Evolutionary conservation across 2,113 vertebrate species (phyloP).

Genomic region (Lynx canadensis): DNA sequence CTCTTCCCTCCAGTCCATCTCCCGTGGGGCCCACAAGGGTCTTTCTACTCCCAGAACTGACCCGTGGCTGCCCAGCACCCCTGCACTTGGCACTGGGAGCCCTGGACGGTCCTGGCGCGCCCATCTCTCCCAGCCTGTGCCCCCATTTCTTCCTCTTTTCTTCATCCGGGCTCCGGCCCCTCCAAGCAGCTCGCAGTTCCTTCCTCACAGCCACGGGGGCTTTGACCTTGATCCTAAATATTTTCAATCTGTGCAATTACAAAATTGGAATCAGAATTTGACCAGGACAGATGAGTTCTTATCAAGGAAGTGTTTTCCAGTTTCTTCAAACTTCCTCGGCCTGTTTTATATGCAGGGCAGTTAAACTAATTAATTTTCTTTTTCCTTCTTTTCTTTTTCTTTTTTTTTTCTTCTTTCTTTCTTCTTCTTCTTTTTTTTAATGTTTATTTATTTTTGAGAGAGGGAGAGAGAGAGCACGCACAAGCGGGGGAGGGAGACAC

Average conservation of each 20-base stretch:
- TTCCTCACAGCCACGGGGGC: neutral
- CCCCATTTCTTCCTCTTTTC: neutral
- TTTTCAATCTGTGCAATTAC: neutral
- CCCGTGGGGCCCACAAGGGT: too few relatives aligned
- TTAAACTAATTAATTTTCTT: neutral
- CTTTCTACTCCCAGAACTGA: neutral
- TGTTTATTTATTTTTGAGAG: too few relatives aligned
- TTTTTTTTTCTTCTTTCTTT: too few relatives aligned
- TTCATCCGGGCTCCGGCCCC: neutral
- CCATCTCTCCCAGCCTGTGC: neutral
- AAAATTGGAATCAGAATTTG: neutral
- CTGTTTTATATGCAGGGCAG: neutral
- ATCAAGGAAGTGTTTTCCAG: neutral
- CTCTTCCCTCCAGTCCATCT: neutral
- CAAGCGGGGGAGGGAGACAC: too few relatives aligned
- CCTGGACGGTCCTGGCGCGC: neutral
- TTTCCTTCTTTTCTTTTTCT: too few relatives aligned
- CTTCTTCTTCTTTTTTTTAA: too few relatives aligned
- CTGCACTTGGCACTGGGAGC: neutral
- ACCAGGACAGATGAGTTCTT: neutral
- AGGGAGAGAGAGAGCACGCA: too few relatives aligned
- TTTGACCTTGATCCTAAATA: neutral
- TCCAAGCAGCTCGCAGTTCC: neutral
- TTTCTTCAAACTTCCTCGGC: neutral
- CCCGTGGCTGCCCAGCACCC: neutral